These are phyloP conservation scores for Autographa gamma DNA, from an alignment of 2,888 invertebrate species.

Conservation along the genomic window DNA sequence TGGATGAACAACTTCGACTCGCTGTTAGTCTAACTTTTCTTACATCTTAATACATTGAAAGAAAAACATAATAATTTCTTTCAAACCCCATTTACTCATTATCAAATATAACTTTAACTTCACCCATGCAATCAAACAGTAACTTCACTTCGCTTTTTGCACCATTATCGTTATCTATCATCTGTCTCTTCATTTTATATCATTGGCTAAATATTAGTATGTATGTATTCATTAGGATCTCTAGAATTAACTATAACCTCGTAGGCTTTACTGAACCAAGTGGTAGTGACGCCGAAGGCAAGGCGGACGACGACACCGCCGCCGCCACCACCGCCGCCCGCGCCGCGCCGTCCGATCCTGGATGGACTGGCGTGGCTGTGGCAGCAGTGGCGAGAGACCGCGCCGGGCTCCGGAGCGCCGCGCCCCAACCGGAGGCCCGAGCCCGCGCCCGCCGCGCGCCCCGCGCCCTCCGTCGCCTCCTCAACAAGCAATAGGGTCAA, in stretches of 20 bases:
- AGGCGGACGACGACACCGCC: conserved; percentile 79
- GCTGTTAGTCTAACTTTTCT: conserved; percentile 84
- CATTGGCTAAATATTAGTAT: conserved; percentile 55
- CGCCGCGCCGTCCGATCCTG: conserved; percentile 84
- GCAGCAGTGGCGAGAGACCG: conserved; percentile 89
- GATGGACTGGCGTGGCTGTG: conserved; percentile 89
- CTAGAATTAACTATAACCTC: conserved; percentile 79
- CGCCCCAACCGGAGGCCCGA: conserved; percentile 72
- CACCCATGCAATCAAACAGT: conserved; percentile 56
- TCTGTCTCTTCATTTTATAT: conserved; percentile 50
- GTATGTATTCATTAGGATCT: conserved; percentile 64
- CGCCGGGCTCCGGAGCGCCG: conserved; percentile 73
- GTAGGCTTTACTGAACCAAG: conserved; percentile 89
- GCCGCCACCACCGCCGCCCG: conserved; percentile 80
- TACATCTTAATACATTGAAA: conserved; percentile 49
- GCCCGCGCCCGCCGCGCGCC: conserved; percentile 68
- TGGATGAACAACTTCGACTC: conserved; percentile 89
- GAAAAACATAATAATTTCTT: conserved; percentile 23
- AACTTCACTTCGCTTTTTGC: conserved; percentile 60
- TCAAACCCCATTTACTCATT: conserved; percentile 35
- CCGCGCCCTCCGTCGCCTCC: conserved; percentile 69
- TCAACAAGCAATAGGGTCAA: conserved; percentile 77
- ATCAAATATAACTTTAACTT: conserved; percentile 41
- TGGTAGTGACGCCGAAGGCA: conserved; percentile 87
- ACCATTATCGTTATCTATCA: conserved; percentile 57